A percentile compares a stretch with the other conserved stretches of the same genome.
phyloP scores from a whole-genome alignment of 1,140 invertebrate species.

The Galleria mellonella region DNA sequence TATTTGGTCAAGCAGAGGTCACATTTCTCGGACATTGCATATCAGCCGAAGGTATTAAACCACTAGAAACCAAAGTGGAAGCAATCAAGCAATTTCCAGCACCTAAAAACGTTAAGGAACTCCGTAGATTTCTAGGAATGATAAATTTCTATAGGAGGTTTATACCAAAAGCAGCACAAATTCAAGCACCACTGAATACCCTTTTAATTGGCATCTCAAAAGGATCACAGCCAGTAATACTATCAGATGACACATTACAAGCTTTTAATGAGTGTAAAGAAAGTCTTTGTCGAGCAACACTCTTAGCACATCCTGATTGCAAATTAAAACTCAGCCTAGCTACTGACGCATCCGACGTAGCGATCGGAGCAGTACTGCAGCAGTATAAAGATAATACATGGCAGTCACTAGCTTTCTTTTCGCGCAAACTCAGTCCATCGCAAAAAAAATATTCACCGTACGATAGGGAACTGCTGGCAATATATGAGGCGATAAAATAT shows the following conservation, averaged over 20 bases:
- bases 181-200: background rate
- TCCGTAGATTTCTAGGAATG: conserved; percentile 7
- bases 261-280: conserved; percentile 2
- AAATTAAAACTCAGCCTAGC: conserved; percentile 7
- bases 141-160: conserved; percentile 8
- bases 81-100: conserved; percentile 2
- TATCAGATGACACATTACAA: background rate
- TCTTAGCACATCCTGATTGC: conserved; percentile 2
- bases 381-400: conserved; percentile 9
- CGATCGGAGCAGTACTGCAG: conserved; percentile 28
- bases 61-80: conserved; percentile 19
- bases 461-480: conserved; percentile 63
- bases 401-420: conserved; percentile 49
- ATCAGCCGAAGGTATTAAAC: conserved; percentile 1
- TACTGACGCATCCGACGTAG: conserved; percentile 25
- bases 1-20: conserved; percentile 10
- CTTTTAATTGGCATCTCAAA: background rate
- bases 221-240: background rate
- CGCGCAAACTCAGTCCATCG: conserved; percentile 34
- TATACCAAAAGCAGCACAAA: background rate
- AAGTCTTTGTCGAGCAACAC: background rate
- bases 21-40: conserved; percentile 20
- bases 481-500: conserved; percentile 28
- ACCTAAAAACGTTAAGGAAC: conserved; percentile 3
- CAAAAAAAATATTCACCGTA: conserved; percentile 53